A percentile compares a stretch with the other conserved stretches of the same genome.
These are phyloP conservation scores for Nemapogon koenigi DNA, from an alignment of 2,888 invertebrate genomes.

Conservation along the genomic window DNA sequence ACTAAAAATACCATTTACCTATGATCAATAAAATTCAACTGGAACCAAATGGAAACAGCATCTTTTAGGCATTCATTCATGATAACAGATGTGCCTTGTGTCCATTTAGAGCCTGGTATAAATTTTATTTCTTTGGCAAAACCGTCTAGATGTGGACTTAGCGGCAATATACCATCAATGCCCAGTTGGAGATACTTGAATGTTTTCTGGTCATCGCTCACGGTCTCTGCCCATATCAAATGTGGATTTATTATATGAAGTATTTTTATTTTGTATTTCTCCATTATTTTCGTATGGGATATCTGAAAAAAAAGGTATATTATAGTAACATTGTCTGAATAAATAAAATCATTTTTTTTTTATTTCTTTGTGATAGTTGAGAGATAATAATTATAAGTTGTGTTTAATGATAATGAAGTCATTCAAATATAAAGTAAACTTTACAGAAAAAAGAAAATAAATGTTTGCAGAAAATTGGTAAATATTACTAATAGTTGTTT, in stretches of 20 bases:
- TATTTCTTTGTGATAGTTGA: too few species aligned
- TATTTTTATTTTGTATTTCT: slow-evolving; percentile 34
- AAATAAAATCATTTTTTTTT: too few species aligned
- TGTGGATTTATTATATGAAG: slow-evolving; percentile 37
- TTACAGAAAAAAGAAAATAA: too few species aligned
- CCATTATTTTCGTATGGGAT: slow-evolving; percentile 11
- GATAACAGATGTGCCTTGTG: slow-evolving; percentile 24
- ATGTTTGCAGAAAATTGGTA: too few species aligned
- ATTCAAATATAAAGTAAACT: too few species aligned
- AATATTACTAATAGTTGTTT: too few species aligned
- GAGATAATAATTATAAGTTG: too few species aligned
- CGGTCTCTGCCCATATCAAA: slow-evolving; percentile 38
- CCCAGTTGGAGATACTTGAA: slow-evolving; percentile 40
- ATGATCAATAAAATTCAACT: slow-evolving; percentile 28
- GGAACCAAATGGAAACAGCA: slow-evolving; percentile 30
- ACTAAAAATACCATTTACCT: too few species aligned
- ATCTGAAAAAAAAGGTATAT: too few species aligned
- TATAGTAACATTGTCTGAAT: too few species aligned
- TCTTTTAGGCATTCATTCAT: slow-evolving; percentile 25
- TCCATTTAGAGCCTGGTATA: slow-evolving; percentile 27
- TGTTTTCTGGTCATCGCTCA: not conserved
- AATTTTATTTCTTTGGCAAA: slow-evolving; percentile 20
- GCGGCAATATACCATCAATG: slow-evolving; percentile 36
- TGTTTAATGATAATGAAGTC: too few species aligned
- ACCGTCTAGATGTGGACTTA: slow-evolving; percentile 23